Evolutionary conservation across 2,113 vertebrate species (phyloP).

Genomic region (Elgaria multicarinata): DNA sequence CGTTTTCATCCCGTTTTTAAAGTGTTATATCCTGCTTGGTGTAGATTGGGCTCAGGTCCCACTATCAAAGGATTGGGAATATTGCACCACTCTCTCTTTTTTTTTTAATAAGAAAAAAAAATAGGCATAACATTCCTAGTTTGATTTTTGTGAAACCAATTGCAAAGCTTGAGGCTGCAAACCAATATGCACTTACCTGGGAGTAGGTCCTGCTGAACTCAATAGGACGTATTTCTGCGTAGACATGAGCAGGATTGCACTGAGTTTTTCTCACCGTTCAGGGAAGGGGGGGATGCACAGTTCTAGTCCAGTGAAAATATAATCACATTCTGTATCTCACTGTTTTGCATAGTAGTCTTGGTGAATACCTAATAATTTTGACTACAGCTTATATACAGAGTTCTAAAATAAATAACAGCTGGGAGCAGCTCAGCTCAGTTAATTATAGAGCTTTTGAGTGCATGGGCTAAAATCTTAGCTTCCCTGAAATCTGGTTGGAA

Average conservation of each 20-base stretch:
- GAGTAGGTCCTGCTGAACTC: too few relatives aligned
- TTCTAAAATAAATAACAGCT: conserved; percentile 64
- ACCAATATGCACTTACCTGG: too few relatives aligned
- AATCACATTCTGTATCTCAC: conserved; percentile 25
- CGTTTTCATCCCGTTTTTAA: too few relatives aligned
- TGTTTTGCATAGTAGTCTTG: conserved; percentile 60
- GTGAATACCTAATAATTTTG: conserved; percentile 59
- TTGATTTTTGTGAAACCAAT: background rate
- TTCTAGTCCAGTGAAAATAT: conserved; percentile 51
- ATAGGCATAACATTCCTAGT: background rate
- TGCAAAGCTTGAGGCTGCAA: background rate
- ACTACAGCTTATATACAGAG: conserved; percentile 57
- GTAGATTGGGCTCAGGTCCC: too few relatives aligned
- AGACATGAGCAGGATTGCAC: too few relatives aligned
- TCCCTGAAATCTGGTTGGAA: conserved; percentile 47
- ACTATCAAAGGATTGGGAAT: background rate
- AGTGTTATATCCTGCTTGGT: too few relatives aligned
- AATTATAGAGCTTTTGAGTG: conserved; percentile 28
- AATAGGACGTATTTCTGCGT: too few relatives aligned
- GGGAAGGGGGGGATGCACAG: conserved; percentile 36
- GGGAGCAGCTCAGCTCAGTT: conserved; percentile 32
- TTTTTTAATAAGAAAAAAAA: background rate
- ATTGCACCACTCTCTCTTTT: background rate
- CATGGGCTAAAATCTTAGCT: conserved; percentile 25
- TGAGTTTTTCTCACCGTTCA: conserved; percentile 50